Evolutionary conservation across 1,140 invertebrate species (phyloP).

Genomic region (Diabrotica virgifera): DNA sequence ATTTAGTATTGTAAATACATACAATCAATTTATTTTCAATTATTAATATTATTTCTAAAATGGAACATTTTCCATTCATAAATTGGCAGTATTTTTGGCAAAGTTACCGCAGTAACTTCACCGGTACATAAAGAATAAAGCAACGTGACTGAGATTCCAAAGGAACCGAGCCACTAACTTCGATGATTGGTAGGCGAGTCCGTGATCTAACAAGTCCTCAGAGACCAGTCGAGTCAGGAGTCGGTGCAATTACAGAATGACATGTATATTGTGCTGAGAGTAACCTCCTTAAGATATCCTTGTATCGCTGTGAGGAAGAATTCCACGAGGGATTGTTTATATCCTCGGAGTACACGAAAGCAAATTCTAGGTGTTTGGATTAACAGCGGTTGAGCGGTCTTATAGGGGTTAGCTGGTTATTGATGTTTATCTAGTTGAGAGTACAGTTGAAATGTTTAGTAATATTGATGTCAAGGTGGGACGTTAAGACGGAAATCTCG

Average conservation of each 20-base stretch:
- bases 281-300: constrained; percentile 24
- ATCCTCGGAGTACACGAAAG: background rate
- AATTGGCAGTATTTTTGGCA: too few relatives aligned
- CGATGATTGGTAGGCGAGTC: constrained; percentile 19
- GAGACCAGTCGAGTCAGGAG: constrained; percentile 22
- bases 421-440: background rate
- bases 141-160: constrained; percentile 2
- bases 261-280: constrained; percentile 27
- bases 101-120: too few relatives aligned
- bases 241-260: constrained; percentile 29
- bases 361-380: constrained; percentile 7
- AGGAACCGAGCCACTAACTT: constrained; percentile 10
- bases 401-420: background rate
- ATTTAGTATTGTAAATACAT: too few relatives aligned
- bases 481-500: background rate
- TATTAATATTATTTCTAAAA: too few relatives aligned
- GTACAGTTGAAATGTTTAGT: background rate
- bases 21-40: too few relatives aligned
- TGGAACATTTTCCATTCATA: too few relatives aligned
- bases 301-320: constrained; percentile 11
- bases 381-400: background rate
- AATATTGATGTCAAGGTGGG: too few relatives aligned
- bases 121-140: background rate
- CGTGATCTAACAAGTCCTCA: constrained; percentile 22
- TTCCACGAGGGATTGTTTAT: constrained; percentile 5